These are phyloP conservation scores for Gymnothorax javanicus DNA, from an alignment of 2,797 vertebrate species.

Conservation along the genomic window DNA sequence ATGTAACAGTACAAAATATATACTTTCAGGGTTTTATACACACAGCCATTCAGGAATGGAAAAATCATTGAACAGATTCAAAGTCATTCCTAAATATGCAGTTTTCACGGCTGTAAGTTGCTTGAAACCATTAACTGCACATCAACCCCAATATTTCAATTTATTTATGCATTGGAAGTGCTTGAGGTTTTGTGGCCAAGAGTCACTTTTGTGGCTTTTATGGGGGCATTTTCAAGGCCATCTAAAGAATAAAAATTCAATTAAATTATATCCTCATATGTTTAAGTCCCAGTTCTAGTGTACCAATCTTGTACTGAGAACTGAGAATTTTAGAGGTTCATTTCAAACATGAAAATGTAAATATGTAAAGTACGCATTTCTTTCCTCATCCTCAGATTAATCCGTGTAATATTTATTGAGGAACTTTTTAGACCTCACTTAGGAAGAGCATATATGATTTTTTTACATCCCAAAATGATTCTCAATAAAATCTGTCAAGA, in stretches of 20 bases:
- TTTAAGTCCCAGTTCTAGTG: background rate
- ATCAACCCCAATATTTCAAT: background rate
- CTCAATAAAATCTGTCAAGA: background rate
- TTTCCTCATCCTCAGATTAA: background rate
- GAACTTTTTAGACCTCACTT: background rate
- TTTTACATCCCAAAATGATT: too few species aligned
- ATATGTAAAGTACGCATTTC: background rate
- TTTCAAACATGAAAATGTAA: background rate
- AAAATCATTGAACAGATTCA: background rate
- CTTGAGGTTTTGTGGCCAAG: background rate
- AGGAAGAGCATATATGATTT: background rate
- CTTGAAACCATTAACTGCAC: background rate
- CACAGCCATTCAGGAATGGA: background rate
- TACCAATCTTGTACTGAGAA: background rate
- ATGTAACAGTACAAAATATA: background rate
- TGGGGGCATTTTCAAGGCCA: background rate
- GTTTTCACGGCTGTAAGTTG: background rate
- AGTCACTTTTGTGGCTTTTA: background rate
- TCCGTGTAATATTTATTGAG: background rate
- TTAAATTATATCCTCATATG: background rate
- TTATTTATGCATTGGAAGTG: background rate
- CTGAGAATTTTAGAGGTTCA: background rate
- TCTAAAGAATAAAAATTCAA: background rate
- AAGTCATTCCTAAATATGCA: background rate
- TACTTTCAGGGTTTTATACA: constrained; percentile 6